Evolutionary conservation across 2,797 vertebrate species (phyloP), one percentile per base, ranked within the genome.

Genomic region (Brotula barbata): DNA sequence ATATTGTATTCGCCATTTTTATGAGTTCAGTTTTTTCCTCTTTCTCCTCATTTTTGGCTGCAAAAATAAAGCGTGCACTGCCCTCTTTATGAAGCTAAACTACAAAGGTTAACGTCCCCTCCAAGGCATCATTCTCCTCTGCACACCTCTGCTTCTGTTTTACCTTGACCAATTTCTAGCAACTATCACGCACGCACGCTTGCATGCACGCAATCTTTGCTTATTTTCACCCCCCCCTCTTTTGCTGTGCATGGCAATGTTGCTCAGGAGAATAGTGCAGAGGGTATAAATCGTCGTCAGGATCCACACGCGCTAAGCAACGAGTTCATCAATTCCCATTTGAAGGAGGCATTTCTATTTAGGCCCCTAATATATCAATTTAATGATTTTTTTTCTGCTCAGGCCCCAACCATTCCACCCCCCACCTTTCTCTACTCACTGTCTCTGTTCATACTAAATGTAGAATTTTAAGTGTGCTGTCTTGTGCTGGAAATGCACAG

Each of bases 251-350:
- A 70, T 70, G 51, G 66, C 58, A 40, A 47, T 85, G 78, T 69
- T 87, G 77, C 80, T 77, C 69, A 78, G 84, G 64, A 88, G 84
- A 89, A 78, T 58, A 80, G 77, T 80, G 56, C 5, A 36, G 42
- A 52, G 64, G 59, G 71, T 48, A 16, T 80, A 84, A 83, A 86
- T 83, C 64, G 68, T 64, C 59, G 19, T 71, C 75, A 76, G 54
- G 75, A 85, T 84, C 82, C 77, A 87, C 77, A 87, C 58, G 34
- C 58, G 45, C 84, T 69, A 77, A 85, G 78, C 88, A 90, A 88
- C 65, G 83, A 91, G 65, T 91, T 89, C 85, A 90, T 90, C 89
- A 89, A 90, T 90, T 91, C 89, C 85, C 87, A 89, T 91, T 88
- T 88, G 85, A 68, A 85, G 70, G 64, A 89, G 85, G 82, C 88